These are phyloP conservation scores for Pitta sordida DNA, from an alignment of 2,113 vertebrate genomes.

Conservation along the genomic window DNA sequence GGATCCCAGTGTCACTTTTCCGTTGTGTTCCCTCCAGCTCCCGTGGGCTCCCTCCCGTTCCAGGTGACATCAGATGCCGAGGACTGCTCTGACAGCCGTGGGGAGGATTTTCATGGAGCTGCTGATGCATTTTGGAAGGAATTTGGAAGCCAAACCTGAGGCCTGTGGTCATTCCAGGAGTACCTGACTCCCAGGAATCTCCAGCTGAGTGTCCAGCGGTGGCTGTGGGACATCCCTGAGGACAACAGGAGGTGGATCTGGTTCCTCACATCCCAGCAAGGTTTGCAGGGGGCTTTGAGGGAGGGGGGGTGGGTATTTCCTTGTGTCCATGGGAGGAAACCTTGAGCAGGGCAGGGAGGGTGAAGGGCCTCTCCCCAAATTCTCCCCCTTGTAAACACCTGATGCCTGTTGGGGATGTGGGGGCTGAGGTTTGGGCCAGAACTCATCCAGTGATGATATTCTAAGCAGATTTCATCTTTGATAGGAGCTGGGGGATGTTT, in stretches of 20 bases:
- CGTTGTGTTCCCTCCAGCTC: neutral
- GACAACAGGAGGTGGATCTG: neutral
- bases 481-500: neutral
- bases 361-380: neutral
- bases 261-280: neutral
- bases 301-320: neutral
- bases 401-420: accelerated
- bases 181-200: neutral
- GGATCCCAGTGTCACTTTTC: accelerated
- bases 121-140: neutral
- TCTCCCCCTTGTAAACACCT: neutral
- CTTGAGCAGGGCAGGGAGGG: neutral
- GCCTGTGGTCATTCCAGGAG: accelerated
- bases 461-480: neutral
- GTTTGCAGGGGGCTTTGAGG: neutral
- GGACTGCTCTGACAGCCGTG: neutral
- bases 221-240: neutral
- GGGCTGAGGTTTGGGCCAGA: neutral
- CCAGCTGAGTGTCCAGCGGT: accelerated
- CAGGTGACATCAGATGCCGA: accelerated
- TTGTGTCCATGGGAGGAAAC: neutral
- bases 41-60: neutral
- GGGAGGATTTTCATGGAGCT: neutral
- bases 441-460: neutral
- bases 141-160: neutral